Evolutionary conservation across 1,140 invertebrate genomes (phyloP), one percentile per base, ranked within the genome.

Genomic region (Drosophila parvula): DNA sequence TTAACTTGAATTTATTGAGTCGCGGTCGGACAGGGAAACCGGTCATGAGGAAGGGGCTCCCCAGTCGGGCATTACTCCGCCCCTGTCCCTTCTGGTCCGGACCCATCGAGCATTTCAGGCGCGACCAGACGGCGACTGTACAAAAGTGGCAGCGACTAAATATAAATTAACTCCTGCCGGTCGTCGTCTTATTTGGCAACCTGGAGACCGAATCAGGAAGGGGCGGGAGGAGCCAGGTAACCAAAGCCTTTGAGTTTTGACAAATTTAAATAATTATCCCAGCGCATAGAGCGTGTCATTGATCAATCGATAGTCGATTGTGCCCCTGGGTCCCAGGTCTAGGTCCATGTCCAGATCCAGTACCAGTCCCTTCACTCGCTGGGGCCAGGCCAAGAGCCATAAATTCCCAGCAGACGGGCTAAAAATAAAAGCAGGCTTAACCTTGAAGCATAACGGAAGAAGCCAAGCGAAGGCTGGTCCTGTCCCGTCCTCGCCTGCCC

Each of bases 1-100:
- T 88, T 86, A 86, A 88, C 60, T 79, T 80, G 77, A 81, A 84
- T 84, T 84, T 89, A 88, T 80, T 86, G 78, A 84, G 76, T 48
- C 44, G 61, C 43, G 27, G 59, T 59, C 38, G 47, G 62, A 34
- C 47, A 43, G 41, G 5, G 14, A 50, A 89, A 89, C 84, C 84
- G 85, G 84, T 85, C 81, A 55, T 50, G 68, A 58, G 68, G 68
- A 71, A 71, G 64, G 51, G 64, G 50, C 50, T 41, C 9, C 45
- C 45, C 41, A 32, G 10, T 38, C 56, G 40, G 36, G 30, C n/a
- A 8, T 45, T 61, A 22, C 30, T 22, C 36, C 36, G 38, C 34
- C 55, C 36, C 12, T 50, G 10, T 27, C 32, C 57, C 58, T 40
- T 27, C 43, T 10, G 22, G 14, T 4, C 14, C 27, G 27, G 14